Evolutionary conservation across 2,888 invertebrate genomes (phyloP).

Genomic region (Zaprionus bogoriensis): DNA sequence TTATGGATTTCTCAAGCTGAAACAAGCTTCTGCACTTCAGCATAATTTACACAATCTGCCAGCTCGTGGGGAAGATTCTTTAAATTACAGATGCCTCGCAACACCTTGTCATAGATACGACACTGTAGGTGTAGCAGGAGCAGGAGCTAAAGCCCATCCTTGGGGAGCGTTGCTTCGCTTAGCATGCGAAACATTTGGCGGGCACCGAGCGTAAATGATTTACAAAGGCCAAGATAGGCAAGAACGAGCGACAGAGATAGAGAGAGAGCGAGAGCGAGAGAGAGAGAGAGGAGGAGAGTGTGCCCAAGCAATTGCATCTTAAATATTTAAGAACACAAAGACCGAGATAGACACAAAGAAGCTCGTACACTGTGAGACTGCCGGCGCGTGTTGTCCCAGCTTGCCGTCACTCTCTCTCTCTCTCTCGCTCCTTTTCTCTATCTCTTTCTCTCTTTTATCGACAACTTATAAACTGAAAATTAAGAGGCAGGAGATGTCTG

Average conservation of each 20-base stretch:
- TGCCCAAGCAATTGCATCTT: slow-evolving; percentile 57
- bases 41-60: slow-evolving; percentile 23
- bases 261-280: too few species aligned
- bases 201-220: slow-evolving; percentile 60
- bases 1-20: slow-evolving; percentile 22
- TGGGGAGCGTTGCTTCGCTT: slow-evolving; percentile 18
- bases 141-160: background rate
- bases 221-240: slow-evolving; percentile 41
- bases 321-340: slow-evolving; percentile 65
- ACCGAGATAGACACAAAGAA: background rate
- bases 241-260: background rate
- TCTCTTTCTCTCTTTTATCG: slow-evolving; percentile 33
- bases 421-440: background rate
- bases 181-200: slow-evolving; percentile 45
- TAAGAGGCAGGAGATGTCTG: slow-evolving; percentile 27
- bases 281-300: slow-evolving; percentile 23
- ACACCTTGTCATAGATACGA: slow-evolving; percentile 49
- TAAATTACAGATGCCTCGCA: slow-evolving; percentile 38
- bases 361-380: background rate
- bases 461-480: slow-evolving; percentile 33
- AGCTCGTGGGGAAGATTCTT: slow-evolving; percentile 51
- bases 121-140: background rate
- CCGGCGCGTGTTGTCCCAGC: background rate
- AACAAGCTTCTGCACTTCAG: background rate
- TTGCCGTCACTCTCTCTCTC: background rate